A percentile compares a stretch with the other conserved stretches of the same genome.
phyloP scores from a whole-genome alignment of 1,140 invertebrate genomes.

The Apis florea region DNA sequence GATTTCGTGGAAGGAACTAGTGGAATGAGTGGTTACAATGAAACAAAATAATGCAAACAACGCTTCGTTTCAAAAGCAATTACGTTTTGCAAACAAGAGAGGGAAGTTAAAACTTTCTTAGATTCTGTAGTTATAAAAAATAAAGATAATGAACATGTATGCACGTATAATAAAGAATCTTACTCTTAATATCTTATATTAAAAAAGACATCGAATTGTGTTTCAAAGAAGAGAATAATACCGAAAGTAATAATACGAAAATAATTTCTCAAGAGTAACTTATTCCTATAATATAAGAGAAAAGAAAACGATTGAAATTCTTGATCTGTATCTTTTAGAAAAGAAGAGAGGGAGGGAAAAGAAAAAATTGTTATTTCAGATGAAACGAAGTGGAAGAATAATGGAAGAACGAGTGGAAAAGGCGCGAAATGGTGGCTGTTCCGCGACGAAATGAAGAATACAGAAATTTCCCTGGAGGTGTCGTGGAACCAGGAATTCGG shows the following conservation, averaged over 20 bases:
- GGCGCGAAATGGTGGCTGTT: neutral
- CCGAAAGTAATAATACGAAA: neutral
- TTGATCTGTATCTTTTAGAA: no score
- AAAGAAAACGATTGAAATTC: neutral
- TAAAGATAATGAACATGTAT: neutral
- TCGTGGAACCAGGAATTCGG: constrained; percentile 4
- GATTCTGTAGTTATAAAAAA: neutral
- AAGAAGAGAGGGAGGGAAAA: neutral
- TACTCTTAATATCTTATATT: neutral
- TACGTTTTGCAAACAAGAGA: neutral
- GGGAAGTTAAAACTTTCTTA: neutral
- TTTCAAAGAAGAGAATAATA: neutral
- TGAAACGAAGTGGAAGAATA: neutral
- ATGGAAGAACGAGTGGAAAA: neutral
- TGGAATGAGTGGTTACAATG: neutral
- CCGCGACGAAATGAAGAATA: constrained; percentile 44
- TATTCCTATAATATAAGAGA: neutral
- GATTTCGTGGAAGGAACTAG: no score
- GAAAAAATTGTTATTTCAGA: constrained; percentile 7
- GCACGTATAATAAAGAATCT: neutral
- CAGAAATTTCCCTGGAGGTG: constrained; percentile 63
- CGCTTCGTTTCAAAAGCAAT: neutral
- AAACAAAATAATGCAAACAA: constrained; percentile 5
- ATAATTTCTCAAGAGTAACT: constrained; percentile 1
- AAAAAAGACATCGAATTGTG: no score